phyloP scores from a whole-genome alignment of 30 jellyfish, hydroid and myxozoan species.

The Hydra vulgaris region DNA sequence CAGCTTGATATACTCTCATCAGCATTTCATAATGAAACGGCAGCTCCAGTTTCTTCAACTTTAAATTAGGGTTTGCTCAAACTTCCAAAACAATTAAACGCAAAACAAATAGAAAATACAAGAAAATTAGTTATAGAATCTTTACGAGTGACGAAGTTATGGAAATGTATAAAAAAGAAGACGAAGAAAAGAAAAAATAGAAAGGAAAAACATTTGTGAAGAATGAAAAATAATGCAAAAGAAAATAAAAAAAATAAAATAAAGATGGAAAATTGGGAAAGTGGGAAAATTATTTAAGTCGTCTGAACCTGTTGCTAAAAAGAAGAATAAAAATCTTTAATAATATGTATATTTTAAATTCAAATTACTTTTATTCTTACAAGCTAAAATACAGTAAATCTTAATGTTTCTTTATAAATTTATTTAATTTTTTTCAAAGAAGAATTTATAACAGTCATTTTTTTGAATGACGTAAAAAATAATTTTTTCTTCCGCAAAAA shows the following conservation, averaged over 20 bases:
- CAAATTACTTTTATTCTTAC: neutral
- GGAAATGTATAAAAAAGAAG: neutral
- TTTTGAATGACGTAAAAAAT: neutral
- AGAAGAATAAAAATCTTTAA: neutral
- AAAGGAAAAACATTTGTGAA: too few species aligned
- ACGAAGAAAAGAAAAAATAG: neutral
- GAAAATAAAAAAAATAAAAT: neutral
- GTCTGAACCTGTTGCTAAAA: neutral
- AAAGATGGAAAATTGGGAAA: neutral
- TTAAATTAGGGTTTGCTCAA: neutral
- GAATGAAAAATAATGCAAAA: neutral
- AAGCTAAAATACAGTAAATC: neutral
- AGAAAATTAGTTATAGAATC: neutral
- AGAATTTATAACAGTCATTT: neutral
- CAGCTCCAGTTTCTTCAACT: neutral
- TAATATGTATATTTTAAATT: too few species aligned
- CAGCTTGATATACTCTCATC: neutral
- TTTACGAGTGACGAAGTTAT: too few species aligned
- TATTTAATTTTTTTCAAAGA: too few species aligned
- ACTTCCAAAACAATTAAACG: neutral
- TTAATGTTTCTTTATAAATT: too few species aligned
- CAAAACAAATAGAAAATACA: neutral
- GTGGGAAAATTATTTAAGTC: too few species aligned
- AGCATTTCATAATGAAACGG: neutral
- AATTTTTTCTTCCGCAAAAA: too few species aligned